Evolutionary conservation across 2,113 vertebrate species (phyloP).

Genomic region (Pedionomus torquatus): DNA sequence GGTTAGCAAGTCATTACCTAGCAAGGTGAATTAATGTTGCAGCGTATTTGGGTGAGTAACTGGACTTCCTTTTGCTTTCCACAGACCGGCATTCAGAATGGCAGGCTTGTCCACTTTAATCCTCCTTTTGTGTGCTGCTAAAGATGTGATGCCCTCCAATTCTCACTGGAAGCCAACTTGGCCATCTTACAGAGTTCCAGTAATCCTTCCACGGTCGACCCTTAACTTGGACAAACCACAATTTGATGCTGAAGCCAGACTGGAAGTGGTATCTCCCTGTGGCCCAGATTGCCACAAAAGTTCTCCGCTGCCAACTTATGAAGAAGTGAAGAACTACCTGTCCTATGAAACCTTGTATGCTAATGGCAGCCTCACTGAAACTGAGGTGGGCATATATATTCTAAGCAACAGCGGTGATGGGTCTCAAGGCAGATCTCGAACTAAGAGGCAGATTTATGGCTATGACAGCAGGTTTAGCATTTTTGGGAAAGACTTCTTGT

Average conservation of each 20-base stretch:
- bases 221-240: conserved; percentile 79
- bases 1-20: not conserved
- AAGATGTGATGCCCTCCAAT: conserved; percentile 55
- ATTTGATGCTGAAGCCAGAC: conserved; percentile 82
- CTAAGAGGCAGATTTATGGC: conserved; percentile 93
- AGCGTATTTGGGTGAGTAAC: conserved; percentile 22
- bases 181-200: conserved; percentile 88
- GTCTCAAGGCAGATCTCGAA: conserved; percentile 72
- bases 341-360: conserved; percentile 92
- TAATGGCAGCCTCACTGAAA: conserved; percentile 88
- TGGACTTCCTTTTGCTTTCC: conserved; percentile 48
- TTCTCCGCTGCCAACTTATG: conserved; percentile 82
- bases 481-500: conserved; percentile 88
- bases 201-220: conserved; percentile 87
- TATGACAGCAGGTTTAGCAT: conserved; percentile 94
- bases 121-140: conserved; percentile 73
- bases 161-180: conserved; percentile 82
- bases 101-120: conserved; percentile 69
- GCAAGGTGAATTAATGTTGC: not conserved
- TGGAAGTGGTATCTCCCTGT: conserved; percentile 87
- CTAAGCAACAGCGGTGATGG: conserved; percentile 48
- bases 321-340: conserved; percentile 85
- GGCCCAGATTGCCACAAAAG: conserved; percentile 90
- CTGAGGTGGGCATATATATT: conserved; percentile 88
- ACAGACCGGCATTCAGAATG: conserved; percentile 73